Evolutionary conservation across 2,797 vertebrate species (phyloP).

Genomic region (Loriculus beryllinus): DNA sequence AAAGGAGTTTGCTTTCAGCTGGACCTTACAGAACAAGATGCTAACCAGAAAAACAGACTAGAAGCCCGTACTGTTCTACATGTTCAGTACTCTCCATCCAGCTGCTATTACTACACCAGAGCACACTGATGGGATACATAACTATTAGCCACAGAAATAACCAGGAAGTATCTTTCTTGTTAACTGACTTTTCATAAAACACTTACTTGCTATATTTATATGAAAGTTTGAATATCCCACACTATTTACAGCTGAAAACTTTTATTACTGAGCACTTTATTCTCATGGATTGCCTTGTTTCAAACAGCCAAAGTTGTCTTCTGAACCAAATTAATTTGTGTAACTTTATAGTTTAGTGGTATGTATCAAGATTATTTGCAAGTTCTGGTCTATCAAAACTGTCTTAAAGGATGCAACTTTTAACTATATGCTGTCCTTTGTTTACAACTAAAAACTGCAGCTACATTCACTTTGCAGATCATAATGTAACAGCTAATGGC

Average conservation of each 20-base stretch:
- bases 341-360: background rate
- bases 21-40: background rate
- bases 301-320: background rate
- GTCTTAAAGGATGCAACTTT: background rate
- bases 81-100: background rate
- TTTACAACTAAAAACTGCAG: background rate
- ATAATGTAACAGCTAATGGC: background rate
- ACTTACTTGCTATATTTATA: background rate
- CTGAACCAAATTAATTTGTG: background rate
- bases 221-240: background rate
- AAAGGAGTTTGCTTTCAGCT: background rate
- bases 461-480: background rate
- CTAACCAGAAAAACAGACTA: background rate
- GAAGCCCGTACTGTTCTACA: background rate
- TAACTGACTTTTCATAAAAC: background rate
- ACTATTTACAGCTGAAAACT: background rate
- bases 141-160: background rate
- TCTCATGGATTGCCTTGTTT: background rate
- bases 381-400: background rate
- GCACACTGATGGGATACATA: background rate
- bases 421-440: background rate
- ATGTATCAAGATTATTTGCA: background rate
- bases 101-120: background rate
- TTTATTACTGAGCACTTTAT: background rate
- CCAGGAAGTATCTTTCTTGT: background rate